Evolutionary conservation across 2,888 invertebrate species (phyloP).

Genomic region (Serripes groenlandicus): DNA sequence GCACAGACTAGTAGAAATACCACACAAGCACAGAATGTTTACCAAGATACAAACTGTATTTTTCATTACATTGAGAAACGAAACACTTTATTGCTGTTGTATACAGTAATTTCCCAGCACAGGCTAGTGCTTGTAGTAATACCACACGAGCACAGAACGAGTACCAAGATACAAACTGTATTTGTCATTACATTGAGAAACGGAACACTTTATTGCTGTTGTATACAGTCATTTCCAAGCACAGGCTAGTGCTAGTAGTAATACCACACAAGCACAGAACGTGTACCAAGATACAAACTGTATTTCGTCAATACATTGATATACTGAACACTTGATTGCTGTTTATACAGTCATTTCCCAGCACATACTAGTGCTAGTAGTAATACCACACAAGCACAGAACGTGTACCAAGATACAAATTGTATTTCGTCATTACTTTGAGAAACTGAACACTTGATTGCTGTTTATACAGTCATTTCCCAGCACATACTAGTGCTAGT

Average conservation of each 20-base stretch:
- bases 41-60: background rate
- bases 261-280: background rate
- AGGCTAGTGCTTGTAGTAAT: background rate
- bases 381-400: background rate
- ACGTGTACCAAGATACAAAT: background rate
- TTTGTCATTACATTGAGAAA: background rate
- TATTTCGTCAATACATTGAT: background rate
- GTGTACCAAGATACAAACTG: background rate
- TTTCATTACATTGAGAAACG: background rate
- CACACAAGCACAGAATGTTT: background rate
- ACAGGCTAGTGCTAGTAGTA: background rate
- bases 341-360: too few species aligned
- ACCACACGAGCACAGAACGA: background rate
- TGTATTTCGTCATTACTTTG: background rate
- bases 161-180: background rate
- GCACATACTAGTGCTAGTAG: conserved; percentile 8
- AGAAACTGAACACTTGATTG: background rate
- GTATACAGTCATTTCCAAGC: background rate
- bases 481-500: conserved; percentile 8
- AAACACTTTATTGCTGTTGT: background rate
- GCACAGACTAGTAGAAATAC: background rate
- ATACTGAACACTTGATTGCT: background rate
- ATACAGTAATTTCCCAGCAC: background rate
- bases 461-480: background rate
- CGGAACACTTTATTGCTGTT: background rate